Evolutionary conservation across 2,888 invertebrate genomes (phyloP).

Genomic region (Anoncus sp.): DNA sequence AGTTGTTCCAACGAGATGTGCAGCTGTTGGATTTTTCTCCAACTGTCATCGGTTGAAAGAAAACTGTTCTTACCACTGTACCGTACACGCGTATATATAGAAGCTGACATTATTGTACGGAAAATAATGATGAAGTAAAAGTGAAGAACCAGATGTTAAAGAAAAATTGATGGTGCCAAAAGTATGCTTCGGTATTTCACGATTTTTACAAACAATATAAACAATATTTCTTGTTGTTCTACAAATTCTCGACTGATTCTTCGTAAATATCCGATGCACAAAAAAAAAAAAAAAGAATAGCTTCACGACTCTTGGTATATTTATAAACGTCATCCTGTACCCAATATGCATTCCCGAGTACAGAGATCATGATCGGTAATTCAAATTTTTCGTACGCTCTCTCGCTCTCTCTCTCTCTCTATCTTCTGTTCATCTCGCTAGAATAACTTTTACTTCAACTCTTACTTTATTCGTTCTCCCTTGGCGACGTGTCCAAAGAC

Average conservation of each 20-base stretch:
- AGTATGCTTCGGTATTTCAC: conserved; percentile 3
- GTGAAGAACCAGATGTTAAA: neutral
- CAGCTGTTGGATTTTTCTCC: neutral
- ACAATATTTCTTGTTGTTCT: neutral
- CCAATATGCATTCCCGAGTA: neutral
- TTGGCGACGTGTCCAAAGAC: neutral
- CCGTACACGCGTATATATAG: neutral
- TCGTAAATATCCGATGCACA: conserved; percentile 5
- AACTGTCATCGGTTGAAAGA: neutral
- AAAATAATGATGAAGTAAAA: neutral
- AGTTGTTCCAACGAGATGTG: conserved; percentile 1
- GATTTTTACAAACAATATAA: neutral
- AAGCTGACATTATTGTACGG: no score
- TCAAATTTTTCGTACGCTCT: conserved; percentile 6
- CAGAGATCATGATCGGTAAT: neutral
- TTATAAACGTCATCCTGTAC: no score
- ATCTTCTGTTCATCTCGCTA: neutral
- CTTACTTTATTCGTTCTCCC: neutral
- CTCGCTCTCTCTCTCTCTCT: neutral
- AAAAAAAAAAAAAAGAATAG: neutral
- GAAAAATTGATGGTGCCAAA: conserved; percentile 1
- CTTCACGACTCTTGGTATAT: conserved; percentile 4
- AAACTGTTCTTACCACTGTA: neutral
- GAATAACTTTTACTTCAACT: conserved; percentile 27
- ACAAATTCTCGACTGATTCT: neutral